Evolutionary conservation across 1,140 invertebrate species (phyloP), one percentile per base, ranked within the genome.

Genomic region (Aethina tumida): DNA sequence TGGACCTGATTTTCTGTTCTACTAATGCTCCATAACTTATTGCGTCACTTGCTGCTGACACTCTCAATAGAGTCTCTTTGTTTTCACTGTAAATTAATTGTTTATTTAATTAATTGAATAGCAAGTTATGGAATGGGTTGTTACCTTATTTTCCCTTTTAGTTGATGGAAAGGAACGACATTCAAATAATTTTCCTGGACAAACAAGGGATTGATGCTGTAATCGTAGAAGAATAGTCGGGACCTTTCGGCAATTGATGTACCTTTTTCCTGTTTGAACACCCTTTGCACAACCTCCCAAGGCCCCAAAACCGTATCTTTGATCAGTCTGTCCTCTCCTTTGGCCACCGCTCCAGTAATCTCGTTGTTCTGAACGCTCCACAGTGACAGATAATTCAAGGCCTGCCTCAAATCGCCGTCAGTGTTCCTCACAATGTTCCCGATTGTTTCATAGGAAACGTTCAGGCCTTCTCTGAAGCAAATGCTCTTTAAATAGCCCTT

Each of bases 181-280:
- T 70, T 71, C 1, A 89, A 66, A 68, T 99, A 99, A 68, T 99
- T 99, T 61, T 99, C 95, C 58, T 98, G 92, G 0, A 99, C 89
- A 67, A 99, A 99, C 12, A 99, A 68, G 5, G 94, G 88, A 3
- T 80, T 81, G 39, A 99, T 74, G 55, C 77, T 92, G 64, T 99
- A 99, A 68, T 99, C 97, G 47, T 91, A 79, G 65, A 99, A 99
- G 65, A 98, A 99, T 24, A 99, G 63, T 56, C 88, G 83, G 28
- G 77, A 81, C 64, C 93, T 96, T 51, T 97, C 88, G 49, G 78
- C 66, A 2, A 93, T 66, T 9, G 64, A 75, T 86, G 93, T 95
- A 1, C 65, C 70, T 50, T 81, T 79, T 47, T 91, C 82, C 13
- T 77, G 70, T 16, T 77, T 80, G 61, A 98, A 97, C 2, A 97